These are phyloP conservation scores for Spodoptera litura DNA, from an alignment of 1,140 invertebrate species.

Conservation along the genomic window DNA sequence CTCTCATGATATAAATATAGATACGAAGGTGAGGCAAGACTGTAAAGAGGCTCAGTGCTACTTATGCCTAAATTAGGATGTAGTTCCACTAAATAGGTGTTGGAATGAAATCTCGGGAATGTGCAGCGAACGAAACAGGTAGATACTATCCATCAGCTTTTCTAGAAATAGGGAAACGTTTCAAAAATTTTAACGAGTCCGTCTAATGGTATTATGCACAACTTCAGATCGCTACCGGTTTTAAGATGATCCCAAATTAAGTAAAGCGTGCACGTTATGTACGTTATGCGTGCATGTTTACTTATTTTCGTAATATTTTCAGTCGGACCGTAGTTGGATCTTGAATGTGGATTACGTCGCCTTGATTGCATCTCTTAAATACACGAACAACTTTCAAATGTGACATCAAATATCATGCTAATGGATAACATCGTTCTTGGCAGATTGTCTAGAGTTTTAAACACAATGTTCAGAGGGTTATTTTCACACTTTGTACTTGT, in stretches of 20 bases:
- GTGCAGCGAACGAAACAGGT: neutral
- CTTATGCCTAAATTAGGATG: neutral
- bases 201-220: neutral
- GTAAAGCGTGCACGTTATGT: neutral
- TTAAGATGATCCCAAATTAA: neutral
- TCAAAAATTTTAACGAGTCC: slow-evolving; percentile 1
- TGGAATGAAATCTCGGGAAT: slow-evolving; percentile 36
- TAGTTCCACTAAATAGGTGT: slow-evolving; percentile 26
- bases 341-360: slow-evolving; percentile 1
- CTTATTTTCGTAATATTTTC: slow-evolving; percentile 4
- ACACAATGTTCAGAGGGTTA: too few relatives aligned
- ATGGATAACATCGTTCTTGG: too few relatives aligned
- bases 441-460: too few relatives aligned
- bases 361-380: neutral
- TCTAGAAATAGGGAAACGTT: slow-evolving; percentile 13
- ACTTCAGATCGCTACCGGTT: neutral
- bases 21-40: too few relatives aligned
- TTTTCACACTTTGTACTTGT: too few relatives aligned
- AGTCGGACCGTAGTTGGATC: neutral
- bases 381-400: neutral
- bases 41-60: too few relatives aligned
- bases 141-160: slow-evolving; percentile 1
- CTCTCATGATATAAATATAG: too few relatives aligned
- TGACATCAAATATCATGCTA: too few relatives aligned
- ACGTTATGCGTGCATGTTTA: neutral